Percentiles rank a stretch among this genome's conserved stretches.
Evolutionary conservation across 2,113 vertebrate genomes (phyloP).

Genomic region (Lepus americanus): DNA sequence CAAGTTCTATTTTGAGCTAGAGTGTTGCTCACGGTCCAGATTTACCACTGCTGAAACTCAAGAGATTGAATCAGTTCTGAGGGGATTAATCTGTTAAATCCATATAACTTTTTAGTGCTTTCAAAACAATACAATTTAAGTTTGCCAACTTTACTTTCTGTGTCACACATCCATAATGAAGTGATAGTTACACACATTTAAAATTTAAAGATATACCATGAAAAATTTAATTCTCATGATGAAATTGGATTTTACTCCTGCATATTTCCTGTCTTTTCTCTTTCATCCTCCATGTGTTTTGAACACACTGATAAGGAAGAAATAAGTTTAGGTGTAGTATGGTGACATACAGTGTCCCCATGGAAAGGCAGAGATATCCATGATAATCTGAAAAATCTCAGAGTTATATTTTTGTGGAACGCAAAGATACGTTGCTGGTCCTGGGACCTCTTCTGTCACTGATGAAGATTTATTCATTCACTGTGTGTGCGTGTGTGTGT

Average conservation of each 20-base stretch:
- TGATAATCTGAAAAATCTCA: neutral
- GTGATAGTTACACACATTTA: neutral
- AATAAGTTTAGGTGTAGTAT: neutral
- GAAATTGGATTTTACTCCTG: neutral
- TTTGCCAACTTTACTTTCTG: neutral
- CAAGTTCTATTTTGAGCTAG: neutral
- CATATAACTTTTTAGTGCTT: neutral
- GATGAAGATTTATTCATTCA: neutral
- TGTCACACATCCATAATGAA: neutral
- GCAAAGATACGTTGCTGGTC: neutral
- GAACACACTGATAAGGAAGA: neutral
- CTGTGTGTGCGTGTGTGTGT: neutral
- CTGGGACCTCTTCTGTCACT: neutral
- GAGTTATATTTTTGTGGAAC: constrained; percentile 17
- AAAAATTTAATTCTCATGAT: neutral
- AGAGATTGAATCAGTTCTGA: neutral
- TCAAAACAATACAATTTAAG: neutral
- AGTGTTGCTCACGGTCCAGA: neutral
- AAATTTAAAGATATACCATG: constrained; percentile 11
- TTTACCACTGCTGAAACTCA: neutral
- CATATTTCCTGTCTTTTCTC: neutral
- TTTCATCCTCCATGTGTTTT: neutral
- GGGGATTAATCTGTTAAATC: neutral
- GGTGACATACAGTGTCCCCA: neutral
- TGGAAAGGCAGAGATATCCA: neutral